Evolutionary conservation across 2,797 vertebrate species (phyloP).

Genomic region (Melanogrammus aeglefinus): DNA sequence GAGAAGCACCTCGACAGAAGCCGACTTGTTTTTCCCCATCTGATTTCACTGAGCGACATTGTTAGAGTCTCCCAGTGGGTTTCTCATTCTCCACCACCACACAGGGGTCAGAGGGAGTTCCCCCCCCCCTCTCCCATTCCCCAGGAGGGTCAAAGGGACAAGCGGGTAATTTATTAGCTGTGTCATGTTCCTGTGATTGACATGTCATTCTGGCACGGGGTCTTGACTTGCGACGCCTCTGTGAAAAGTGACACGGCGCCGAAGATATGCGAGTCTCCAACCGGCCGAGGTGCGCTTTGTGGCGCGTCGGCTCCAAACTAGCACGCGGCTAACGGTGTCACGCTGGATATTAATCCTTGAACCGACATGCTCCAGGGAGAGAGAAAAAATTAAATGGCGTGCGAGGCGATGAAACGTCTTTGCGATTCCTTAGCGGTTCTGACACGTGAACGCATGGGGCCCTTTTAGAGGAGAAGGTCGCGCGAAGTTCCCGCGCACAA

Average conservation of each 20-base stretch:
- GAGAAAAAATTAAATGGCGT: too few species aligned
- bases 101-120: too few species aligned
- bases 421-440: too few species aligned
- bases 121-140: too few species aligned
- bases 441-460: too few species aligned
- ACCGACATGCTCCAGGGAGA: conserved; percentile 22
- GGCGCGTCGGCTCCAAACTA: conserved; percentile 61
- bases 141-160: conserved; percentile 61
- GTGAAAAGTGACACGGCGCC: conserved; percentile 69
- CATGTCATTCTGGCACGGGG: conserved; percentile 52
- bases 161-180: conserved; percentile 58
- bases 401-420: too few species aligned
- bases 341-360: conserved; percentile 57
- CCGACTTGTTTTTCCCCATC: conserved; percentile 24
- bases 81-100: too few species aligned
- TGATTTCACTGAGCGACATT: conserved; percentile 2
- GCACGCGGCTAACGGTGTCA: conserved; percentile 63
- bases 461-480: too few species aligned
- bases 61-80: conserved; percentile 15
- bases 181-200: conserved; percentile 61
- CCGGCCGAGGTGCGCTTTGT: conserved; percentile 63
- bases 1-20: not conserved
- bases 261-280: conserved; percentile 60
- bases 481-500: not conserved
- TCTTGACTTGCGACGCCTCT: conserved; percentile 60